Base-by-base conservation (phyloP, 2,113 vertebrate genomes). In the Tachuris rubrigastra region DNA sequence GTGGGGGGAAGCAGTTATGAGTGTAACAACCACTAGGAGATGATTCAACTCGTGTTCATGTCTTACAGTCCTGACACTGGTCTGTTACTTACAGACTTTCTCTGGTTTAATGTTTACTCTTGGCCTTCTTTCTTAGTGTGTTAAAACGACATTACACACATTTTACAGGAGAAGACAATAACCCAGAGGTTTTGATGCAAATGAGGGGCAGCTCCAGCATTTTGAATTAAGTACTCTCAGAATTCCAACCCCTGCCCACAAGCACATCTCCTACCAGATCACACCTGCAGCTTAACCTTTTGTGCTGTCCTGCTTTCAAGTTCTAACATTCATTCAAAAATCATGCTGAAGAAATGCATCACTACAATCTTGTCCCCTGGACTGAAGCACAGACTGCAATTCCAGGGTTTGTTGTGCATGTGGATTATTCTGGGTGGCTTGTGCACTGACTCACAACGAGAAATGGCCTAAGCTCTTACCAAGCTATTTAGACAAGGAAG, bases 401-500 rank as follows among this genome's bases (percentile, higher is more conserved):
- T 28, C 42, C 44, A 46, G 39, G 42, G 24, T 39, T 85, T 82
- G 17, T 0, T 44, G 44, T 39, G 39, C 31, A 8, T 23, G 13
- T n/a, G 59, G 53, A 77, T 88, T 73, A 75, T 14, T 60, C 30
- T 0, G 3, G 76, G 68, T 42, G 46, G 50, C 28, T 47, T 80
- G 37, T 42, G 62, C 72, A 47, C 89, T 79, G 83, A 94, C 59
- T 90, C 75, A 73, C 19, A 28, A 41, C 4, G 74, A 86, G 55
- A 93, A 80, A 95, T 10, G 27, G 68, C 56, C 39, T 80, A 67
- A 89, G 20, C 41, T 78, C 91, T 89, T 65, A 81, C 8, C 14
- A 60, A 90, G 60, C 56, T 81, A 77, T 60, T 89, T 65, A 89
- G 73, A 92, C 60, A 75, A 91, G 88, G 60, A 87, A 91, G 37